Evolutionary conservation across 2,797 vertebrate genomes (phyloP), one percentile per base, ranked within the genome.

Genomic region (Pampus argenteus): DNA sequence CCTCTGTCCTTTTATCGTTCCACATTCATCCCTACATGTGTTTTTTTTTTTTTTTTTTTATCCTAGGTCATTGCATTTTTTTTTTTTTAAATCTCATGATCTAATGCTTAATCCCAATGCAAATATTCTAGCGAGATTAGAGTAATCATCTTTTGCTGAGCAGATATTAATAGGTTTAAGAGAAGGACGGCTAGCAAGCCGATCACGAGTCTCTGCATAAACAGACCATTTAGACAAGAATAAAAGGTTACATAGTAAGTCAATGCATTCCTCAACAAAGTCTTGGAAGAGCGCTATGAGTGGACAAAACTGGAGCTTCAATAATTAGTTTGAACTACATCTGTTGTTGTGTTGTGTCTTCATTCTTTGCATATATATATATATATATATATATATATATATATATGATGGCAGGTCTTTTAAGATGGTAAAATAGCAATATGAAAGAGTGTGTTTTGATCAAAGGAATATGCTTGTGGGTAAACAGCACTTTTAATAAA

Each of bases 401-500:
- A 10, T 44, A 31, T 59, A 40, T 9, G 36, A 55, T 54, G 34
- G 14, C 47, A 56, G 62, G 66, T 34, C 51, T 71, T 54, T 73
- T 45, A 62, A 63, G 66, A 71, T 28, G 18, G 38, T 58, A 45
- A 72, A 84, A 79, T 23, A 72, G 74, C 18, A 56, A 63, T 34
- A 20, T 18, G 28, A 71, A 68, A 25, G 81, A 55, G 67, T 28
- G 7, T 11, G 22, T 88, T 88, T 66, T 78, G 78, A 89, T 88
- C 69, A 83, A 86, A 86, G 61, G 17, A 31, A 36, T 20, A 61
- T 71, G 73, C 70, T 55, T 67, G 74, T 65, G 66, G 83, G 82
- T 76, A 86, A 87, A 82, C 58, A 65, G 25, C 14, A 1, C 60
- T 75, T 86, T 85, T 78, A 79, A 75, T 71, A 83, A 86, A 84